phyloP scores from a whole-genome alignment of 2,888 invertebrate species.

The Cartodere bifasciata region DNA sequence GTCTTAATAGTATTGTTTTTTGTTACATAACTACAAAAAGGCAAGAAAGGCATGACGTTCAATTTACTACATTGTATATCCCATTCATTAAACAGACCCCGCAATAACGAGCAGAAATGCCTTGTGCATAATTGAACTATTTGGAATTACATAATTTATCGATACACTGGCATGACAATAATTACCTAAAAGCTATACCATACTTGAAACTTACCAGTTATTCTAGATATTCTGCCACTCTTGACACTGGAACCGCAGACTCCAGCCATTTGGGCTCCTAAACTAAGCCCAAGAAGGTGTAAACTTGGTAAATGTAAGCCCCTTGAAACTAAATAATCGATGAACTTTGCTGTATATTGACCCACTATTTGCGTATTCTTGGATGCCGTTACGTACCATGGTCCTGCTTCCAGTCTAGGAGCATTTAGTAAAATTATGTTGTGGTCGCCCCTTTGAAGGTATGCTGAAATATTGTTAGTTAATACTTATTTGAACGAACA shows the following conservation, averaged over 20 bases:
- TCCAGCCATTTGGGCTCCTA: slow-evolving; percentile 53
- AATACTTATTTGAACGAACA: neutral
- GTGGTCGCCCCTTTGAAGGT: slow-evolving; percentile 42
- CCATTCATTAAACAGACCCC: too few species aligned
- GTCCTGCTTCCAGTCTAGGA: slow-evolving; percentile 43
- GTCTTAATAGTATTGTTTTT: too few species aligned
- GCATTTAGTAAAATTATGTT: slow-evolving; percentile 49
- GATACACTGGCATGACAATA: too few species aligned
- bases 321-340: slow-evolving; percentile 46
- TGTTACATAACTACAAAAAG: too few species aligned
- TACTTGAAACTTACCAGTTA: slow-evolving; percentile 40
- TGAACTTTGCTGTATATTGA: slow-evolving; percentile 41
- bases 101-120: too few species aligned
- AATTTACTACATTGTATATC: too few species aligned
- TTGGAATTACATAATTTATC: too few species aligned
- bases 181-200: too few species aligned
- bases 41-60: too few species aligned
- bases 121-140: too few species aligned
- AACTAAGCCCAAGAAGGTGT: slow-evolving; percentile 48
- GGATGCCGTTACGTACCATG: slow-evolving; percentile 46
- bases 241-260: slow-evolving; percentile 44
- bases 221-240: slow-evolving; percentile 42
- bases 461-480: slow-evolving; percentile 33
- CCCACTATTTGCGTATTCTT: slow-evolving; percentile 50
- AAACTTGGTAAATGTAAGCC: slow-evolving; percentile 42